Conservation (phyloP, 2,888 invertebrate species). For the Agelastica alni region DNA sequence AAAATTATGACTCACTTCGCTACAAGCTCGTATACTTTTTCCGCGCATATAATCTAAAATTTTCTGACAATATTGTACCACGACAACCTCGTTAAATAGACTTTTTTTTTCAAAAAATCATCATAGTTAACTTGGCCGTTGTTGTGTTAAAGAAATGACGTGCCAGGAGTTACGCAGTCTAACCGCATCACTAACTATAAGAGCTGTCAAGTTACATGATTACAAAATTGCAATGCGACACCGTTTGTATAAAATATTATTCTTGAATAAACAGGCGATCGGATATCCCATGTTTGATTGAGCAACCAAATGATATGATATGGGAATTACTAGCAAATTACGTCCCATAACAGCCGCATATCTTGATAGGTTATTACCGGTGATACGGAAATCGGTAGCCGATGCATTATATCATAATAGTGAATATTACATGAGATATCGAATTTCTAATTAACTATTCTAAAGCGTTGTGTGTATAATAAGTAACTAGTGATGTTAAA, state of each 20-base stretch:
- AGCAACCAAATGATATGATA: constrained; percentile 54
- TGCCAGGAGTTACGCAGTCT: constrained; percentile 37
- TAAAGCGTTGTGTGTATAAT: too few species aligned
- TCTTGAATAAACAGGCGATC: constrained; percentile 32
- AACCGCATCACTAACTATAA: constrained; percentile 27
- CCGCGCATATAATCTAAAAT: too few species aligned
- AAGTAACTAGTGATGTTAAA: too few species aligned
- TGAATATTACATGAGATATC: too few species aligned
- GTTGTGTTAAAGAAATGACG: not conserved
- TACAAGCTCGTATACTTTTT: too few species aligned
- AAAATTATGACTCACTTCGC: too few species aligned
- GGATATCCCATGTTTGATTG: constrained; percentile 46
- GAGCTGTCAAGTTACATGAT: constrained; percentile 30
- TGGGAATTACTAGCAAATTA: constrained; percentile 56
- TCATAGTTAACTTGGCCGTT: too few species aligned
- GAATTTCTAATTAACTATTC: too few species aligned
- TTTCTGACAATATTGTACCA: too few species aligned
- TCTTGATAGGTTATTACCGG: constrained; percentile 21
- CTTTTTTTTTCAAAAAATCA: too few species aligned
- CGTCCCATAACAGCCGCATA: constrained; percentile 49
- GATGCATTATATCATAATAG: not conserved
- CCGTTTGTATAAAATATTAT: constrained; percentile 28
- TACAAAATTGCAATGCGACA: constrained; percentile 28
- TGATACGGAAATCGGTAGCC: constrained; percentile 8
- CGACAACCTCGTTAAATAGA: too few species aligned